Conservation (phyloP, 2,113 vertebrate genomes). For the Stegastes partitus region DNA sequence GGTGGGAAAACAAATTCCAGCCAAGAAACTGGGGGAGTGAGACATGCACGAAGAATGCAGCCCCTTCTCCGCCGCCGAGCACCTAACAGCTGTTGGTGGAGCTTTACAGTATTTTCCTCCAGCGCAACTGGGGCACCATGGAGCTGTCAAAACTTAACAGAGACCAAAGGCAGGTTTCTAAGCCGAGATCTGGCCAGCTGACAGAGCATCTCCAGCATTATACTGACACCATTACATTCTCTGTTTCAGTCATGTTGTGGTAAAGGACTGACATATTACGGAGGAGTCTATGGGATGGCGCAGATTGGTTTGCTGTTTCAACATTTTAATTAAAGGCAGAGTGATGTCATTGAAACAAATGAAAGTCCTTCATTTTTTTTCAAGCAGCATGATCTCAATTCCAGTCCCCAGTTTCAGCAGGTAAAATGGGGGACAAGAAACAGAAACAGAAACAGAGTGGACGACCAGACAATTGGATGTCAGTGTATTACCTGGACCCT, state of each 20-base stretch:
- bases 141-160: slow-evolving; percentile 62
- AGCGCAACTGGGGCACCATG: slow-evolving; percentile 52
- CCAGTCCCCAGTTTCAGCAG: no score
- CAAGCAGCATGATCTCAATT: no score
- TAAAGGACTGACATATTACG: no score
- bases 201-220: slow-evolving; percentile 33
- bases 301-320: no score
- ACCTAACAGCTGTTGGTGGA: slow-evolving; percentile 89
- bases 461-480: background rate
- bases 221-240: no score
- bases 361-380: no score
- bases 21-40: slow-evolving; percentile 88
- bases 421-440: no score
- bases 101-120: slow-evolving; percentile 76
- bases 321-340: no score
- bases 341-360: no score
- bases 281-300: no score
- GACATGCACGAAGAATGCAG: slow-evolving; percentile 90
- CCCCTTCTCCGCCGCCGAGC: slow-evolving; percentile 47
- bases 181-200: slow-evolving; percentile 55
- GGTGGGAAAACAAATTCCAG: slow-evolving; percentile 89
- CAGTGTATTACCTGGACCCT: slow-evolving; percentile 90
- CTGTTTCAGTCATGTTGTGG: no score
- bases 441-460: background rate
- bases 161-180: slow-evolving; percentile 39